Evolutionary conservation across 2,113 vertebrate genomes (phyloP), one percentile per base, ranked within the genome.

Genomic region (Pseudorhombus dupliciocellatus): DNA sequence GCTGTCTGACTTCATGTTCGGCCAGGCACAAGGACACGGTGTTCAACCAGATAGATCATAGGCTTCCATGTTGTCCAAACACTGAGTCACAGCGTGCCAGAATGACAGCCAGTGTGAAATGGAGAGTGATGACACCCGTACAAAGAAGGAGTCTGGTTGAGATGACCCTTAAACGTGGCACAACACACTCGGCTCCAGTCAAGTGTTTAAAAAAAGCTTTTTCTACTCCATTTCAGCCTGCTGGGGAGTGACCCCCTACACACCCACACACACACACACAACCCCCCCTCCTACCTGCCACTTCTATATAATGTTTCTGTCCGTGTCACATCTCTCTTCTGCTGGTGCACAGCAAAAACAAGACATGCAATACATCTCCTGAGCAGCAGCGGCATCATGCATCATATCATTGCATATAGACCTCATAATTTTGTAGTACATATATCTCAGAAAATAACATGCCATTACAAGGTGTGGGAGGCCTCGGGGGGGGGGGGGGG

Each of bases 121-220:
- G 86, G 86, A 90, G 90, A 91, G 84, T 80, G 83, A 91, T 89
- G 89, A 90, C 70, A 84, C 86, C 44, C 21, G 71, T 66, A 85
- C 73, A 88, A 80, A 87, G 83, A 67, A 64, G 73, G 70, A 85
- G 81, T 85, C 81, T 81, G 77, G 48, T 68, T 79, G 69, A 84
- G 73, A 59, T 92, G 88, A 92, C 89, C 90, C 87, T 83, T 88
- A 81, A 88, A 90, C 83, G 74, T 65, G 79, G 75, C 66, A 79
- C 66, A 79, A 66, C 64, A 67, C 78, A 73, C 77, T 77, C 70
- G 20, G 70, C 84, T 87, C 85, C 86, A 83, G 81, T 88, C 84
- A 85, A 80, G 81, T 88, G 86, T 84, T 84, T 69, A 75, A 83
- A 74, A 69, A 84, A 77, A 71, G 69, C 69, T 77, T 83, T 86